phyloP scores from a whole-genome alignment of 1,140 invertebrate genomes.

The Vollenhovia emeryi region DNA sequence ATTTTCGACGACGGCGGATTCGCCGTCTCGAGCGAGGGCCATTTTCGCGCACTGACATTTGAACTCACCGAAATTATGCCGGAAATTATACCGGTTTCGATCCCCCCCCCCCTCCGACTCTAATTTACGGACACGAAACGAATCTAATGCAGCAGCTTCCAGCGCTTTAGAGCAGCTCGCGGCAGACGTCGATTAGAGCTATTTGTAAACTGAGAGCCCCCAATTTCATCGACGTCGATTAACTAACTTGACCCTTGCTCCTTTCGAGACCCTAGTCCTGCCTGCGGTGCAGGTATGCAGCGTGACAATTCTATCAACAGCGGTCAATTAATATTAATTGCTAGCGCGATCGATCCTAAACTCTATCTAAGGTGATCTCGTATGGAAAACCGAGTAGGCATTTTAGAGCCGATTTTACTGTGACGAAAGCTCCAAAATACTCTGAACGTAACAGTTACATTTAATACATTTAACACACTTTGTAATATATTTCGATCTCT shows the following conservation, averaged over 20 bases:
- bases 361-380: background rate
- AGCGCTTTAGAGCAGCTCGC: background rate
- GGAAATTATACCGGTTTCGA: conserved; percentile 13
- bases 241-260: conserved; percentile 27
- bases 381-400: background rate
- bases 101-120: background rate
- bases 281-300: background rate
- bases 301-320: background rate
- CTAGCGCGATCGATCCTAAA: background rate
- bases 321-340: conserved; percentile 3
- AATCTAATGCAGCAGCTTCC: background rate
- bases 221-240: conserved; percentile 40
- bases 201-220: conserved; percentile 3
- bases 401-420: background rate
- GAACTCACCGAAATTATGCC: conserved; percentile 14
- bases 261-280: conserved; percentile 15
- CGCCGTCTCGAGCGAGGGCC: background rate
- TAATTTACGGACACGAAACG: background rate
- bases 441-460: background rate
- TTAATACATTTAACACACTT: background rate
- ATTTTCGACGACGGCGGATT: background rate
- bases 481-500: background rate
- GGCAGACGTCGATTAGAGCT: background rate
- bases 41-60: background rate
- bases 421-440: background rate